phyloP scores from a whole-genome alignment of 2,797 vertebrate genomes.

The Ctenopoma kingsleyae region DNA sequence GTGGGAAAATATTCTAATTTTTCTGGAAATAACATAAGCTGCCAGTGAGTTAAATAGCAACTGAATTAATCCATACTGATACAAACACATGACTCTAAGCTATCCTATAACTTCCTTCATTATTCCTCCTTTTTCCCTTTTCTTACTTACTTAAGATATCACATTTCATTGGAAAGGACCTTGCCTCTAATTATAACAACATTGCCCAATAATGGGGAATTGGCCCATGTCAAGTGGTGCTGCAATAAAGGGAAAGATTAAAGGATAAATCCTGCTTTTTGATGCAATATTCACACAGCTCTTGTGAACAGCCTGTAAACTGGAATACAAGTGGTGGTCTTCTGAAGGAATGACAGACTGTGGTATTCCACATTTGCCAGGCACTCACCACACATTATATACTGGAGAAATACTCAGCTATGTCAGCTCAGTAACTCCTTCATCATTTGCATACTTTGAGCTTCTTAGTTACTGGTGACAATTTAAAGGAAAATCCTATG shows the following conservation, averaged over 20 bases:
- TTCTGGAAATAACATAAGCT: constrained; percentile 3
- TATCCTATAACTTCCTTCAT: constrained; percentile 16
- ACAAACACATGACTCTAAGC: constrained; percentile 22
- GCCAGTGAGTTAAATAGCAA: constrained; percentile 27
- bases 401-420: constrained; percentile 8
- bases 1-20: constrained; percentile 39
- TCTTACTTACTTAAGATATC: constrained; percentile 34
- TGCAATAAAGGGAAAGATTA: constrained; percentile 55
- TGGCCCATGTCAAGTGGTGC: constrained; percentile 43
- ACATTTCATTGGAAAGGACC: constrained; percentile 48
- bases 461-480: not conserved
- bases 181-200: constrained; percentile 51
- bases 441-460: constrained; percentile 35
- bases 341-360: constrained; percentile 26
- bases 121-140: constrained; percentile 7
- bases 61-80: constrained; percentile 14
- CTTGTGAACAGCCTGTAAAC: constrained; percentile 35
- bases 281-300: constrained; percentile 42
- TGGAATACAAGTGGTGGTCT: constrained; percentile 20
- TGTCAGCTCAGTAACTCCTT: constrained; percentile 22
- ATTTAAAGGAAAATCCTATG: too few relatives aligned
- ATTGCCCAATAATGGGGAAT: constrained; percentile 48
- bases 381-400: constrained; percentile 21
- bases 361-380: constrained; percentile 23
- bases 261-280: constrained; percentile 50